Evolutionary conservation across 53 echinoderm and acorn worm species (phyloP).

Genomic region (Temnopleurus reevesii): DNA sequence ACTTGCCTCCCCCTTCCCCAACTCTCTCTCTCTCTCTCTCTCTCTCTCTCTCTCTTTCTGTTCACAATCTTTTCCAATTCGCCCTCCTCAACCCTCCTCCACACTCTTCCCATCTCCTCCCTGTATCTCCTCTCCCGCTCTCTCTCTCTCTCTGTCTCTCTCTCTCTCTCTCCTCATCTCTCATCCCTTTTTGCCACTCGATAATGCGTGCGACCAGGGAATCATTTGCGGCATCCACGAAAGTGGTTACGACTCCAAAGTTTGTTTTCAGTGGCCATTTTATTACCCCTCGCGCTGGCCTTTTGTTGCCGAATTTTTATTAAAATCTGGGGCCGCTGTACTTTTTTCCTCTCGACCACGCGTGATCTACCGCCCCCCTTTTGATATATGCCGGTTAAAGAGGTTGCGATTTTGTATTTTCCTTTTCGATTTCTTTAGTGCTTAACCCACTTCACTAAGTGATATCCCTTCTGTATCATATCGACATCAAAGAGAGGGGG

Average conservation of each 20-base stretch:
- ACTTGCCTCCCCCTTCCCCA: no score
- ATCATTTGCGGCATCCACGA: constrained; percentile 30
- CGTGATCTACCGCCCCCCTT: constrained; percentile 2
- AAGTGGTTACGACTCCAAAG: constrained; percentile 40
- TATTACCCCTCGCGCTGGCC: constrained; percentile 43
- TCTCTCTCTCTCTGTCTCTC: not conserved
- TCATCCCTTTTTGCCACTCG: not conserved
- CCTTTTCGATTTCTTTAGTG: constrained; percentile 33
- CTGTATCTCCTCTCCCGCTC: not conserved
- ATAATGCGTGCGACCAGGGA: constrained; percentile 36
- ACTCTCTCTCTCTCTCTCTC: no score
- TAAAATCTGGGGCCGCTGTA: constrained; percentile 44
- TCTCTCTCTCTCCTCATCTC: not conserved
- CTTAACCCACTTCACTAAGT: constrained; percentile 52
- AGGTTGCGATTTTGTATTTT: constrained; percentile 54
- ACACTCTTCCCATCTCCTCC: not conserved
- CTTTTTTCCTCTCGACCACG: constrained; percentile 23
- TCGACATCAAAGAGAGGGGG: constrained; percentile 11
- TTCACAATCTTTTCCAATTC: no score
- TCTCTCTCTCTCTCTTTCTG: no score
- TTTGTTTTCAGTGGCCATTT: constrained; percentile 38
- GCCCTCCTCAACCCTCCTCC: not conserved
- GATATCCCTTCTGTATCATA: constrained; percentile 39
- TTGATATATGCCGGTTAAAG: constrained; percentile 49
- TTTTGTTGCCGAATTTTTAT: constrained; percentile 30